Evolutionary conservation across 1,140 invertebrate species (phyloP).

Genomic region (Rhopalosiphum padi): DNA sequence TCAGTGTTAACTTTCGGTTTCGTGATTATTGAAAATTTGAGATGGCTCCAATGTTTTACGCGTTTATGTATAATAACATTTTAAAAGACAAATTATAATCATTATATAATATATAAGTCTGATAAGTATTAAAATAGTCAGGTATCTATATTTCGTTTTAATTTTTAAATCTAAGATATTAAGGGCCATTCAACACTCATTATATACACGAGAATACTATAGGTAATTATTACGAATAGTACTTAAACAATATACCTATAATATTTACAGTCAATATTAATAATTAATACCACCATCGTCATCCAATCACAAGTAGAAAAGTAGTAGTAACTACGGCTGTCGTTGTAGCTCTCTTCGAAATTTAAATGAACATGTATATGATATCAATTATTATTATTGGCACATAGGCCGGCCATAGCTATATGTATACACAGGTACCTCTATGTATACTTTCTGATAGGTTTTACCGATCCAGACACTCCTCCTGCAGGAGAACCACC

Average conservation of each 20-base stretch:
- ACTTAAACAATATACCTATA: not conserved
- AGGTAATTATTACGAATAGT: not conserved
- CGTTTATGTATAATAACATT: not conserved
- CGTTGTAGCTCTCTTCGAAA: not conserved
- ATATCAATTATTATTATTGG: conserved; percentile 45
- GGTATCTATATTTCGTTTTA: not conserved
- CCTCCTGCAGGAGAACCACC: not conserved
- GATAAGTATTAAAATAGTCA: not conserved
- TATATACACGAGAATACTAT: not conserved
- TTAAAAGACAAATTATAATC: not conserved
- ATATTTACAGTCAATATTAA: not conserved
- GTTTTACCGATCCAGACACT: conserved; percentile 23
- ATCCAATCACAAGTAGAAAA: not conserved
- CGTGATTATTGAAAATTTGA: not conserved
- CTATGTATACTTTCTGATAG: conserved; percentile 1
- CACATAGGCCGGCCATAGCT: not conserved
- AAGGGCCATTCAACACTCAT: not conserved
- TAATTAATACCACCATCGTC: not conserved
- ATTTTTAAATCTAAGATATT: not conserved
- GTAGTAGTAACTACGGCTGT: not conserved
- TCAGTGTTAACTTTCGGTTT: not conserved
- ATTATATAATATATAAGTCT: no score
- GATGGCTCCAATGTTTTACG: not conserved
- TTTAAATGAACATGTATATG: conserved; percentile 37
- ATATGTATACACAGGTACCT: not conserved